These are phyloP conservation scores for Pogonophryne albipinna DNA, from an alignment of 2,797 vertebrate genomes.

Conservation along the genomic window DNA sequence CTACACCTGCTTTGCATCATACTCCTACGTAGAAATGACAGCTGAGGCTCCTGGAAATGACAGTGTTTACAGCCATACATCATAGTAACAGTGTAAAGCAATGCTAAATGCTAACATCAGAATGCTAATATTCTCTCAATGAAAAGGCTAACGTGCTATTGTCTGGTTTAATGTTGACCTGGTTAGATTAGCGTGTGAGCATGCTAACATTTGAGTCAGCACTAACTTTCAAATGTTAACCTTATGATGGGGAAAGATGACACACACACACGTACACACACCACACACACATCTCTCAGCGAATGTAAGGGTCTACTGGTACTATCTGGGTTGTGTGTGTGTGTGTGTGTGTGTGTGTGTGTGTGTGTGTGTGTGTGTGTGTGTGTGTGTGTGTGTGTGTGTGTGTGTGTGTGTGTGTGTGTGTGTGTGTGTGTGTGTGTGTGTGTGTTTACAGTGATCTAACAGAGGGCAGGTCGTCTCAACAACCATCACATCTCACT, in stretches of 20 bases:
- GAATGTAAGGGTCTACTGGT: neutral
- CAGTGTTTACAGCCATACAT: neutral
- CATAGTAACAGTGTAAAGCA: no score
- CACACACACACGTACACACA: neutral
- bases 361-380: conserved; percentile 9
- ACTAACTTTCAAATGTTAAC: no score
- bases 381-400: conserved; percentile 21
- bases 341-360: conserved; percentile 21
- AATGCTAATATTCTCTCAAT: no score
- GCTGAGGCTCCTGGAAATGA: neutral
- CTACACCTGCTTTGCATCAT: no score
- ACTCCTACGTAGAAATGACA: no score
- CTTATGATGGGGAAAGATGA: no score
- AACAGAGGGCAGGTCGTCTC: conserved; percentile 37
- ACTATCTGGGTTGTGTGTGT: neutral
- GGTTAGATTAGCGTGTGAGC: no score
- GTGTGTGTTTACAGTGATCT: neutral
- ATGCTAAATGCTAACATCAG: no score
- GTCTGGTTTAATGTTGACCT: no score
- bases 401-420: conserved; percentile 16
- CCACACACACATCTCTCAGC: neutral
- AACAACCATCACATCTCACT: conserved; percentile 38
- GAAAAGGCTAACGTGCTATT: no score
- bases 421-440: conserved; percentile 6
- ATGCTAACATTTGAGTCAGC: no score